Conservation (phyloP, 2,113 vertebrate genomes). For the Taxidea taxus region DNA sequence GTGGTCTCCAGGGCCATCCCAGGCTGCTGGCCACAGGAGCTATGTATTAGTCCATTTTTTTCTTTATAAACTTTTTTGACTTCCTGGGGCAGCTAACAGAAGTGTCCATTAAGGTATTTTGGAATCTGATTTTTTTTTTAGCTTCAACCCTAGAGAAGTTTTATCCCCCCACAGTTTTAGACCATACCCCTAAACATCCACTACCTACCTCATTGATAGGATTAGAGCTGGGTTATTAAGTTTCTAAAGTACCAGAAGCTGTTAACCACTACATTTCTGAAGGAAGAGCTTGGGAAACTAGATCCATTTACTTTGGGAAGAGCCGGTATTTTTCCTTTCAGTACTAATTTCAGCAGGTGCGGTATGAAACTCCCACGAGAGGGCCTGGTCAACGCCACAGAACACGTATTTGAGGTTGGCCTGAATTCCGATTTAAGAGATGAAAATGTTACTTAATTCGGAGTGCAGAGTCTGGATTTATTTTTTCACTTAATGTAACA, state of each 20-base stretch:
- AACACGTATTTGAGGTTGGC: conserved; percentile 2
- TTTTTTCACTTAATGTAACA: background rate
- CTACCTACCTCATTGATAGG: background rate
- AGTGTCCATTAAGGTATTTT: background rate
- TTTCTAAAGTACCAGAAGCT: background rate
- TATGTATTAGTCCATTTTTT: background rate
- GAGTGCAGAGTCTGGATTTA: background rate
- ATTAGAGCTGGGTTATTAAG: background rate
- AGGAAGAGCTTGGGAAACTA: background rate
- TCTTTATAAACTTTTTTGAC: background rate
- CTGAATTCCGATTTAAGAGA: conserved; percentile 60
- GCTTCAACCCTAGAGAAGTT: background rate
- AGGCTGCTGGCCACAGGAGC: background rate
- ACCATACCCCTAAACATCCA: background rate
- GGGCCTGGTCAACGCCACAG: background rate
- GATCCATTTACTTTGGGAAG: background rate
- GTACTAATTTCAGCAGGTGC: background rate
- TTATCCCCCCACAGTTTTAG: background rate
- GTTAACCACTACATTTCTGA: background rate
- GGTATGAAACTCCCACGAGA: background rate
- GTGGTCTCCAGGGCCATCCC: rapidly evolving
- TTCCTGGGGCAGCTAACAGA: background rate
- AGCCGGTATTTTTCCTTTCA: background rate
- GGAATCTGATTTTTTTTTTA: background rate
- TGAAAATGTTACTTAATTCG: conserved; percentile 34